Evolutionary conservation across 2,113 vertebrate species (phyloP).

Genomic region (Ochotona curzoniae): DNA sequence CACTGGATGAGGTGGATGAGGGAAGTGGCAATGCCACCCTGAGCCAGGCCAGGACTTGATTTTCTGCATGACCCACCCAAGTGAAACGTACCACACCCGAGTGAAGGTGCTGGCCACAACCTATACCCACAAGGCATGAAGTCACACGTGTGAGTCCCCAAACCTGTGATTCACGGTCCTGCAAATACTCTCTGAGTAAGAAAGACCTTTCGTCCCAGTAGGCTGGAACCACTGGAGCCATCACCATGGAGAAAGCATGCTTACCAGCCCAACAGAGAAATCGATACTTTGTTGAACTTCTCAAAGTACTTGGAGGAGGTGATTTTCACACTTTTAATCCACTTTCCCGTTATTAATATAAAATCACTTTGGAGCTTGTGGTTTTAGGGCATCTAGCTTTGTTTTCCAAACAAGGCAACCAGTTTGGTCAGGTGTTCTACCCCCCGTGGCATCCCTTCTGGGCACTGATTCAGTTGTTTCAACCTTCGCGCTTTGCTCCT

Average conservation of each 20-base stretch:
- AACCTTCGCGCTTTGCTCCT: not conserved
- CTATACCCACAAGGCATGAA: conserved; percentile 64
- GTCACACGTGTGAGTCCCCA: conserved; percentile 18
- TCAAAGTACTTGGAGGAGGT: conserved; percentile 57
- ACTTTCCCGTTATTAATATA: conserved; percentile 69
- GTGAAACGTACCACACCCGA: conserved; percentile 50
- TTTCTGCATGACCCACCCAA: conserved; percentile 63
- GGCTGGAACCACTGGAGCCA: conserved; percentile 55
- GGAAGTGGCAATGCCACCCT: not conserved
- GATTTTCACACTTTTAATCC: conserved; percentile 73
- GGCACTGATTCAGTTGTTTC: not conserved
- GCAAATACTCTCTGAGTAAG: conserved; percentile 71
- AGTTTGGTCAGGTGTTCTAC: not conserved
- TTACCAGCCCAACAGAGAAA: not conserved
- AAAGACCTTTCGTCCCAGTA: conserved; percentile 66
- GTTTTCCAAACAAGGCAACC: conserved; percentile 61
- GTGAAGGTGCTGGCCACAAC: conserved; percentile 65
- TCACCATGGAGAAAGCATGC: conserved; percentile 63
- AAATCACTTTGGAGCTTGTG: conserved; percentile 50
- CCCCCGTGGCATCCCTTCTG: not conserved
- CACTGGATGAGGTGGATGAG: not conserved
- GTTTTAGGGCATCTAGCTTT: conserved; percentile 71
- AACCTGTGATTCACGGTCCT: conserved; percentile 79
- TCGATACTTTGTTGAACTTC: conserved; percentile 63
- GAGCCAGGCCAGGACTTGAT: conserved; percentile 59